A percentile compares a stretch with the other conserved stretches of the same genome.
These are phyloP conservation scores for Lynx canadensis DNA, from an alignment of 2,113 vertebrate species.

Conservation along the genomic window DNA sequence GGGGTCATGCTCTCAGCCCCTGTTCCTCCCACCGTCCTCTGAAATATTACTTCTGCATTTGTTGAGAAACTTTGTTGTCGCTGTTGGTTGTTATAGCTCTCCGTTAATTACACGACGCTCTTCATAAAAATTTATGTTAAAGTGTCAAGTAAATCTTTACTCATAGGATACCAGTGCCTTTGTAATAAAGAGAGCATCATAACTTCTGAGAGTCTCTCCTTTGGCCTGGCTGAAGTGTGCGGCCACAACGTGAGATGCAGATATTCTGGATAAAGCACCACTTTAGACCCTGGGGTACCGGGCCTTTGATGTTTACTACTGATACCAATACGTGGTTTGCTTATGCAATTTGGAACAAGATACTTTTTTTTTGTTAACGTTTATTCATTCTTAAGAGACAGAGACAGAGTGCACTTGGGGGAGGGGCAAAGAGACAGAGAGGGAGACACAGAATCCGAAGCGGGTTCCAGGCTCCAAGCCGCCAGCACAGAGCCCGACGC, in stretches of 20 bases:
- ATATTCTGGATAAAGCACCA: not conserved
- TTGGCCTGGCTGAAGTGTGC: not conserved
- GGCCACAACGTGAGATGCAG: not conserved
- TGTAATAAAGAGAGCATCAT: not conserved
- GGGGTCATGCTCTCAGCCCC: rapidly evolving
- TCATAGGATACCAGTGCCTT: not conserved
- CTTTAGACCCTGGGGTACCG: not conserved
- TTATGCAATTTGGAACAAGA: not conserved
- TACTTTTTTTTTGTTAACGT: not conserved
- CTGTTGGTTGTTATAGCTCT: not conserved
- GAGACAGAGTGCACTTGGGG: too few species aligned
- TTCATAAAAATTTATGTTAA: not conserved
- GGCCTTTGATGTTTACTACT: not conserved
- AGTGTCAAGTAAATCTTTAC: not conserved
- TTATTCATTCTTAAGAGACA: too few species aligned
- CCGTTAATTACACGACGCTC: not conserved
- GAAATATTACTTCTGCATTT: not conserved
- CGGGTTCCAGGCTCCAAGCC: too few species aligned
- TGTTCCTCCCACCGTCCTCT: not conserved
- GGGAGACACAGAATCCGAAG: too few species aligned
- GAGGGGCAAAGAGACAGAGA: too few species aligned
- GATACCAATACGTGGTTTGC: not conserved
- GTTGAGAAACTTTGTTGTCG: not conserved
- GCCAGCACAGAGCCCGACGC: too few species aligned
- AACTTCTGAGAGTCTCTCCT: not conserved